Percentiles rank a stretch among this genome's conserved stretches.
Evolutionary conservation across 30 jellyfish, hydroid and myxozoan species (phyloP).

Genomic region (Pelagia noctiluca): DNA sequence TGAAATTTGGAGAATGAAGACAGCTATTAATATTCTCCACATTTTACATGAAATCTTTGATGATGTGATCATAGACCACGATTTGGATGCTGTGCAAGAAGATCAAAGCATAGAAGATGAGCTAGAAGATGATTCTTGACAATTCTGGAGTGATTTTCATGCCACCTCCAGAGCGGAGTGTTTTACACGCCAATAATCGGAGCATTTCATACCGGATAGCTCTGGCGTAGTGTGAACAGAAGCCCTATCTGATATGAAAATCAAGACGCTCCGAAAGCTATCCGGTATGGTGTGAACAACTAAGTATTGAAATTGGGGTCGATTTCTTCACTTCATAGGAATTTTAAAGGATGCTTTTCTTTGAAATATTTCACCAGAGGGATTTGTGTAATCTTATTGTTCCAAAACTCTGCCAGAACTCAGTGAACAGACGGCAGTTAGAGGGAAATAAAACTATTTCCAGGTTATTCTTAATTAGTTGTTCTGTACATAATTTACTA

Average conservation of each 20-base stretch:
- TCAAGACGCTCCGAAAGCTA: too few species aligned
- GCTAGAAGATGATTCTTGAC: constrained; percentile 8
- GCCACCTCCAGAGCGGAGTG: too few species aligned
- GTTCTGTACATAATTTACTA: background rate
- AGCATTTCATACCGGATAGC: too few species aligned
- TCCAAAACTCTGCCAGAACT: constrained; percentile 6
- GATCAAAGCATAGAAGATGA: background rate
- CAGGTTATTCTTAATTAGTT: background rate
- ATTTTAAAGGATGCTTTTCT: background rate
- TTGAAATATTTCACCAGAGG: background rate
- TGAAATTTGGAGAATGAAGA: constrained; percentile 20
- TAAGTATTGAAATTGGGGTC: too few species aligned
- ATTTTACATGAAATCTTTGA: constrained; percentile 11
- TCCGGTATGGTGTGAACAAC: too few species aligned
- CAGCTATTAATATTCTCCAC: constrained; percentile 9
- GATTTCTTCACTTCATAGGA: too few species aligned
- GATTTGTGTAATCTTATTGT: background rate
- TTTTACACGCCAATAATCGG: too few species aligned
- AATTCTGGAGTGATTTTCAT: too few species aligned
- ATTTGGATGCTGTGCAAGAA: background rate
- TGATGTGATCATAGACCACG: background rate
- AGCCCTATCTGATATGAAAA: too few species aligned
- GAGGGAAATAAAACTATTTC: background rate
- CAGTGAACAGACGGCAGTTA: background rate
- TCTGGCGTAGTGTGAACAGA: too few species aligned